phyloP scores from a whole-genome alignment of 1,140 invertebrate species.

The Cheumatopsyche charites region DNA sequence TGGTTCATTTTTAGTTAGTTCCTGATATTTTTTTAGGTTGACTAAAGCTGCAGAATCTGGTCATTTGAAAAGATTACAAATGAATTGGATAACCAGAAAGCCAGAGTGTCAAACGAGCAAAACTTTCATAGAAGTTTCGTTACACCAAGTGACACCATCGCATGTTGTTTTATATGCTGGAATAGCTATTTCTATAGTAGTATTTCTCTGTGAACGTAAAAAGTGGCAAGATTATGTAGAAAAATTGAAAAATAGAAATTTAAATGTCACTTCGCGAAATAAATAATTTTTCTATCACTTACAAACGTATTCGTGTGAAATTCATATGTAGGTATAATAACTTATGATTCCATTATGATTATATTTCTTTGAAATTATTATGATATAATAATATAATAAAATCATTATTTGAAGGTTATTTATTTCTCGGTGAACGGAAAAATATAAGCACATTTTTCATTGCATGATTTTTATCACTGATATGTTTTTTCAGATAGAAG shows the following conservation, averaged over 20 bases:
- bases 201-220: constrained; percentile 21
- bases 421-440: too few relatives aligned
- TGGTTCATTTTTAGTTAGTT: not conserved
- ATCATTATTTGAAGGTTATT: too few relatives aligned
- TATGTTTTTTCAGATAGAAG: too few relatives aligned
- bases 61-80: constrained; percentile 36
- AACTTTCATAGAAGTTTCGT: constrained; percentile 40
- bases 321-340: too few relatives aligned
- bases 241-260: not conserved
- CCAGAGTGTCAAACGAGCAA: constrained; percentile 44
- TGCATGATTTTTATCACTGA: too few relatives aligned
- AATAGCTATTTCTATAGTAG: constrained; percentile 22
- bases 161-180: constrained; percentile 28
- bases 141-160: constrained; percentile 40
- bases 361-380: too few relatives aligned
- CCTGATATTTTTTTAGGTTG: constrained; percentile 35
- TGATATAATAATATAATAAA: too few relatives aligned
- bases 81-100: constrained; percentile 40
- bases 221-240: constrained; percentile 1
- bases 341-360: too few relatives aligned
- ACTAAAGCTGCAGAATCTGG: constrained; percentile 41
- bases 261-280: too few relatives aligned
- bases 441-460: too few relatives aligned
- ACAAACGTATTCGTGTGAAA: too few relatives aligned
- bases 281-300: too few relatives aligned